Conservation (phyloP, 2,113 vertebrate species). For the Hemibagrus wyckioides region DNA sequence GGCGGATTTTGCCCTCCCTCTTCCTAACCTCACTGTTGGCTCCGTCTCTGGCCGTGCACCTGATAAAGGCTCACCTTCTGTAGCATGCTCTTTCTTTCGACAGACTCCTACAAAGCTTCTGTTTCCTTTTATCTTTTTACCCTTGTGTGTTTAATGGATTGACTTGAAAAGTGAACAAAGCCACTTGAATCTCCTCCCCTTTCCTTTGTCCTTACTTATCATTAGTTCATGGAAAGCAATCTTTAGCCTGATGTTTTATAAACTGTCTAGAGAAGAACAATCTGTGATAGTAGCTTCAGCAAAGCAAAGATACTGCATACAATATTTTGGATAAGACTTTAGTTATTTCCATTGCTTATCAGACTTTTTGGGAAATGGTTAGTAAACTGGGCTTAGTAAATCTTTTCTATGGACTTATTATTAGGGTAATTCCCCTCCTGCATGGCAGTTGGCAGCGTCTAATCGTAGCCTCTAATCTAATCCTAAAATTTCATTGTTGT, state of each 20-base stretch:
- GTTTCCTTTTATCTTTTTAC: conserved; percentile 71
- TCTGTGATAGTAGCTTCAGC: background rate
- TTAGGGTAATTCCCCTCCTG: background rate
- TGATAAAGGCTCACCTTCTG: conserved; percentile 67
- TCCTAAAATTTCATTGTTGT: background rate
- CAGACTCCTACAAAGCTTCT: conserved; percentile 57
- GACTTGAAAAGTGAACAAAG: conserved; percentile 68
- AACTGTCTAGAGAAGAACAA: background rate
- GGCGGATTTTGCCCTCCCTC: conserved; percentile 59
- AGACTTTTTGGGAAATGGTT: background rate
- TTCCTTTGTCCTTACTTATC: conserved; percentile 23
- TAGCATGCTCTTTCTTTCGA: conserved; percentile 70
- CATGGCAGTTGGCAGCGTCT: conserved; percentile 18
- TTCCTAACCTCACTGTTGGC: conserved; percentile 60
- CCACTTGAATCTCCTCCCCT: conserved; percentile 47
- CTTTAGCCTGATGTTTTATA: background rate
- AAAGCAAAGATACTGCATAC: background rate
- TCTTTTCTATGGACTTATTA: background rate
- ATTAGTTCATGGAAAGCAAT: conserved; percentile 7
- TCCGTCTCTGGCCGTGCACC: conserved; percentile 62
- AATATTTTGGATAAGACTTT: background rate
- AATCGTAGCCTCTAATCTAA: background rate
- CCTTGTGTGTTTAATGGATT: conserved; percentile 64
- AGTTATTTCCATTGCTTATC: background rate
- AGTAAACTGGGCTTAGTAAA: background rate